Evolutionary conservation across 2,797 vertebrate genomes (phyloP), one percentile per base, ranked within the genome.

Genomic region (Fundulus diaphanus): DNA sequence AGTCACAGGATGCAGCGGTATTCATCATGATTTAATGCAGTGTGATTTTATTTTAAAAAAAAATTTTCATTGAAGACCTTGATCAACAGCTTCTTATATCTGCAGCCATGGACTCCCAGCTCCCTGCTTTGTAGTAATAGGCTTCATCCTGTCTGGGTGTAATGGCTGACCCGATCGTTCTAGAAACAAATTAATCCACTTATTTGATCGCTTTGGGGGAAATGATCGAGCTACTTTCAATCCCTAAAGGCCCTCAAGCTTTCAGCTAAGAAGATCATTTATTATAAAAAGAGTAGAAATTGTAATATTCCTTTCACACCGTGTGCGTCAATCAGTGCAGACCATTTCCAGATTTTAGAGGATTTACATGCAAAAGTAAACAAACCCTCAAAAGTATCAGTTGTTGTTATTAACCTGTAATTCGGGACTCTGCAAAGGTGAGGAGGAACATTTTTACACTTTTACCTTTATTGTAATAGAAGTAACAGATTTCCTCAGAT

Each of bases 21-120:
- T 27, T 67, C 63, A 70, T 74, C 51, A 68, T 27, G 15, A 80
- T 78, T 81, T 54, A 51, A 78, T 78, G 3, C 46, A 20, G 15
- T 48, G 7, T 13, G 7, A 24, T 77, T 75, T 70, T 73, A 56
- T 68, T 71, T n/a, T n/a, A n/a, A n/a, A n/a, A n/a, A n/a, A n/a
- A n/a, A n/a, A n/a, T n/a, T 66, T 66, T 66, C 40, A 66, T 46
- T 63, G 40, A 49, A 54, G 8, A 42, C 54, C 20, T 1, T 63
- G 13, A 80, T 77, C 7, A 54, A 9, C 70, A 70, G 68, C 33
- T 70, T 85, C 46, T 83, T 76, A 82, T 74, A 49, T 51, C 67
- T 57, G 73, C 31, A 31, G 51, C 52, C 48, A 37, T 0, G 59
- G 31, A 49, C 31, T 70, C 16, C 78, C 70, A 75, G 80, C 0